phyloP scores from a whole-genome alignment of 2,888 invertebrate species.

The Drosophila subquinaria region DNA sequence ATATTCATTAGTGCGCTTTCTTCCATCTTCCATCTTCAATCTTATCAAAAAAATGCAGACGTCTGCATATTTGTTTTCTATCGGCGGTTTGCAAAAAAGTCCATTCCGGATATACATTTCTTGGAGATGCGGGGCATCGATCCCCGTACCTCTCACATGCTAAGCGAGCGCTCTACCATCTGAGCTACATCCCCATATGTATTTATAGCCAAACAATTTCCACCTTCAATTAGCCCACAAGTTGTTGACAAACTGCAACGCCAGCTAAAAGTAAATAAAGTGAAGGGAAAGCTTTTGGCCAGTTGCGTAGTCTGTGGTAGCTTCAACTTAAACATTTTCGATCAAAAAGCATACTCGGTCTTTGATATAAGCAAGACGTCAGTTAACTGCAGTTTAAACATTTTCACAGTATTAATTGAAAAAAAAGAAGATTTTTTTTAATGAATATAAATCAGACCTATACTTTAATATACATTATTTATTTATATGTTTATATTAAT shows the following conservation, averaged over 20 bases:
- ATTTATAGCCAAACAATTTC: slow-evolving; percentile 28
- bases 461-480: too few relatives aligned
- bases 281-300: slow-evolving; percentile 34
- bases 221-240: slow-evolving; percentile 44
- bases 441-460: too few relatives aligned
- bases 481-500: too few relatives aligned
- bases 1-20: slow-evolving; percentile 78
- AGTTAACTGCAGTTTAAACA: neutral
- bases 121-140: slow-evolving; percentile 86
- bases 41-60: slow-evolving; percentile 73
- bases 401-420: neutral
- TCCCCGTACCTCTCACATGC: slow-evolving; percentile 86
- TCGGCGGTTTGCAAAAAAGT: slow-evolving; percentile 15
- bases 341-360: neutral
- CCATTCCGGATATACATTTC: slow-evolving; percentile 21
- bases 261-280: slow-evolving; percentile 44
- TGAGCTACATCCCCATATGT: slow-evolving; percentile 85
- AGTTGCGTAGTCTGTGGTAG: neutral
- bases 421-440: too few relatives aligned
- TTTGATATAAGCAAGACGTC: neutral
- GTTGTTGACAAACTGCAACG: slow-evolving; percentile 53
- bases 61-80: slow-evolving; percentile 76
- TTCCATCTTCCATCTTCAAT: slow-evolving; percentile 43
- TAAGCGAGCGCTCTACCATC: slow-evolving; percentile 86
- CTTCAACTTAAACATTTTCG: slow-evolving; percentile 2